Conservation (phyloP, 2,888 invertebrate species). For the Achlya flavicornis region DNA sequence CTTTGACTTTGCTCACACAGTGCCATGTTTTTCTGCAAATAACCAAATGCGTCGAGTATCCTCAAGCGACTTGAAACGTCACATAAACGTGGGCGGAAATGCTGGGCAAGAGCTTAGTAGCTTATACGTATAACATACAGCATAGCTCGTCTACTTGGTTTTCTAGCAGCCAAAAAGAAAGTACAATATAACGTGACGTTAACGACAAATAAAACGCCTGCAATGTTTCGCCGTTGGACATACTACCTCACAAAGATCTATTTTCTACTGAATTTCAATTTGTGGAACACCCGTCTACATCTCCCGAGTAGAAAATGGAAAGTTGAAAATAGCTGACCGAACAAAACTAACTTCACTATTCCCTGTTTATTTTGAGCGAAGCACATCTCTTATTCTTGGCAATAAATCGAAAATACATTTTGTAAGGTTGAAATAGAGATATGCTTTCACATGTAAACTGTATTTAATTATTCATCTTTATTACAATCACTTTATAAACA, state of each 20-base stretch:
- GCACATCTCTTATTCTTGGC: slow-evolving; percentile 9
- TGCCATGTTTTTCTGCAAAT: too few relatives aligned
- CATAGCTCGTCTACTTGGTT: too few relatives aligned
- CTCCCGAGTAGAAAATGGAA: slow-evolving; percentile 19
- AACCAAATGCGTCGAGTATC: too few relatives aligned
- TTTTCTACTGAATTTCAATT: slow-evolving; percentile 31
- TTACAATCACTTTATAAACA: too few relatives aligned
- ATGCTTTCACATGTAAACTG: neutral
- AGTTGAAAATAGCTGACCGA: slow-evolving; percentile 32
- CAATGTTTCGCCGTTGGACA: neutral
- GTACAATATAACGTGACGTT: neutral
- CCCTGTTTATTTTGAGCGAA: slow-evolving; percentile 19
- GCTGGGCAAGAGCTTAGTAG: too few relatives aligned
- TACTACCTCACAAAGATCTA: slow-evolving; percentile 18
- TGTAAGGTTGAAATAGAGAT: neutral
- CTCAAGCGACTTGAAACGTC: too few relatives aligned
- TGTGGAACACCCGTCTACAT: slow-evolving; percentile 24
- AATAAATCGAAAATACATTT: neutral
- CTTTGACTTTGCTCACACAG: too few relatives aligned
- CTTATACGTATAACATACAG: too few relatives aligned
- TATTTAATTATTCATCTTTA: too few relatives aligned
- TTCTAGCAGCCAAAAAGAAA: neutral
- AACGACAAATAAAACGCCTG: neutral
- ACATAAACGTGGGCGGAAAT: too few relatives aligned
- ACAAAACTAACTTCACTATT: slow-evolving; percentile 20